phyloP scores from a whole-genome alignment of 2,797 vertebrate genomes.

The Chelidonichthys spinosus region DNA sequence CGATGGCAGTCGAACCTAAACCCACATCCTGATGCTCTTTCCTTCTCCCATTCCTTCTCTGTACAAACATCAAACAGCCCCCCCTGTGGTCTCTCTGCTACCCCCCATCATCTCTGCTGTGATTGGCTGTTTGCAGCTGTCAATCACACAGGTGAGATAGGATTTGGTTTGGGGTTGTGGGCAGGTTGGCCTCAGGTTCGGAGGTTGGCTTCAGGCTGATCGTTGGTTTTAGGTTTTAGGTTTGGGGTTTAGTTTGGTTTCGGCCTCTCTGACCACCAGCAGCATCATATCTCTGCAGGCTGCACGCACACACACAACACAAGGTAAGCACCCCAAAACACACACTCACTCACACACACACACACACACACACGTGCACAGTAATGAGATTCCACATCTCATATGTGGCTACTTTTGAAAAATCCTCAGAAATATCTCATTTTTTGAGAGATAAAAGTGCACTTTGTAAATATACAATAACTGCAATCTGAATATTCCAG shows the following conservation, averaged over 20 bases:
- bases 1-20: slow-evolving; percentile 36
- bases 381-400: not conserved
- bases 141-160: slow-evolving; percentile 45
- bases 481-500: not conserved
- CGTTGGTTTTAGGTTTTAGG: slow-evolving; percentile 69
- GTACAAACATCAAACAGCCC: slow-evolving; percentile 19
- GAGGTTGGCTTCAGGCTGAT: slow-evolving; percentile 28
- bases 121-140: slow-evolving; percentile 58
- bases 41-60: slow-evolving; percentile 47
- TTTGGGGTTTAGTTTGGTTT: slow-evolving; percentile 77
- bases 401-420: not conserved
- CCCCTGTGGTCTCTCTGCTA: not conserved
- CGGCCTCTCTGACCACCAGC: slow-evolving; percentile 67
- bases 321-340: slow-evolving; percentile 67
- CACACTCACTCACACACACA: slow-evolving; percentile 1
- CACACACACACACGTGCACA: not conserved
- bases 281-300: slow-evolving; percentile 35
- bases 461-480: not conserved
- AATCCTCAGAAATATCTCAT: not conserved
- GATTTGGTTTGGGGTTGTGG: slow-evolving; percentile 67
- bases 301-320: slow-evolving; percentile 37
- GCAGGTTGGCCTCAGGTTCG: slow-evolving; percentile 37
- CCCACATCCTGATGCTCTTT: slow-evolving; percentile 74
- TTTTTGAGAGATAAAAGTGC: not conserved
- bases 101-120: not conserved